phyloP scores from a whole-genome alignment of 2,888 invertebrate genomes.

The Laspeyria flexula region DNA sequence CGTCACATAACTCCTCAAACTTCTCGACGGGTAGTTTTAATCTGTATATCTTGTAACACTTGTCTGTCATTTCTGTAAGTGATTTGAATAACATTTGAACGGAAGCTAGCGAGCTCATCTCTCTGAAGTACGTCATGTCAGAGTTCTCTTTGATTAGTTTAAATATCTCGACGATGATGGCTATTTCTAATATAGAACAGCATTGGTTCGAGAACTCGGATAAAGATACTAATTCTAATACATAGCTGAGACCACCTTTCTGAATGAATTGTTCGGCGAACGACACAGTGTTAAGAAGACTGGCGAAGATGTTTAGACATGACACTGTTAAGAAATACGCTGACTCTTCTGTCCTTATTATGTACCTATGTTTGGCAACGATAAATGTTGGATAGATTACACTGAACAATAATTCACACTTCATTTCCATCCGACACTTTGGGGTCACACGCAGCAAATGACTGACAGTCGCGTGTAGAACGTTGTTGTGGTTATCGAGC shows the following conservation, averaged over 20 bases:
- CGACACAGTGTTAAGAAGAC: slow-evolving; percentile 81
- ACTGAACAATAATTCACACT: slow-evolving; percentile 85
- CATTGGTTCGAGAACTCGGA: slow-evolving; percentile 86
- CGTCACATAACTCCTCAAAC: slow-evolving; percentile 65
- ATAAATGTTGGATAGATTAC: slow-evolving; percentile 88
- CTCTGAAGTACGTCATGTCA: slow-evolving; percentile 62
- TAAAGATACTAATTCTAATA: slow-evolving; percentile 81
- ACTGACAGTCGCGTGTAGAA: slow-evolving; percentile 85
- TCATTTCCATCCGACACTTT: slow-evolving; percentile 82
- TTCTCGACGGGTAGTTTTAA: slow-evolving; percentile 61
- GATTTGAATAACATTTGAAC: slow-evolving; percentile 78
- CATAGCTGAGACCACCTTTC: slow-evolving; percentile 84
- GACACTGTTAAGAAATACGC: slow-evolving; percentile 86
- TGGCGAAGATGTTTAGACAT: slow-evolving; percentile 86
- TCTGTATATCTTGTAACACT: slow-evolving; percentile 69
- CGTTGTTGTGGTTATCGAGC: slow-evolving; percentile 79
- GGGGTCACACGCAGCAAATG: slow-evolving; percentile 87
- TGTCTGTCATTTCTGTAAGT: slow-evolving; percentile 68
- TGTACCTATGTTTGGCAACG: slow-evolving; percentile 81
- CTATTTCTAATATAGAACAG: slow-evolving; percentile 87
- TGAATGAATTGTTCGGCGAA: slow-evolving; percentile 87
- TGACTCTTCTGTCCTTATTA: slow-evolving; percentile 74
- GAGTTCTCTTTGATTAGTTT: slow-evolving; percentile 71
- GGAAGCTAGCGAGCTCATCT: slow-evolving; percentile 71
- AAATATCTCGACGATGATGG: slow-evolving; percentile 86